Base-by-base conservation (phyloP, 2,888 invertebrate species). In the Eretmocerus hayati region DNA sequence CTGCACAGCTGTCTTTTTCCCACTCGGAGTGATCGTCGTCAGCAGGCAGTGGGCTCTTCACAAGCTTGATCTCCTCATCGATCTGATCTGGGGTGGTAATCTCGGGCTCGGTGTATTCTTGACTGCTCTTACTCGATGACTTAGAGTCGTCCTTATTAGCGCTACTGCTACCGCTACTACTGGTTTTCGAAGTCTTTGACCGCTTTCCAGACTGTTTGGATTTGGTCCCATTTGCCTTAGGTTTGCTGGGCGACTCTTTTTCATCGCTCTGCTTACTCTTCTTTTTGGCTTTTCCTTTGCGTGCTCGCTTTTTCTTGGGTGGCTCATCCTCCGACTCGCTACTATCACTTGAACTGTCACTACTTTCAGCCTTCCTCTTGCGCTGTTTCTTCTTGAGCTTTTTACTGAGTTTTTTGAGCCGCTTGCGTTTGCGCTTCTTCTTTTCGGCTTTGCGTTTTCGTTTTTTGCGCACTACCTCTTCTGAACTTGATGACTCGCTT, bases 311-410 rank as follows among this genome's bases (percentile, higher is more conserved):
- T 19, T 35, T 26, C 16, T 50, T 55, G 33, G 55, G 55, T 16
- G 53, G 53, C 20, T 46, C 38, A 3, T 46, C 54, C 4, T 50
- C 51, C 19, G 50, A 59, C 8, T 67, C 62, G 1, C 64, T 66
- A n/a, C n/a, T n/a, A 20, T 67, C 66, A 4, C 62, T 64, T 33
- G 64, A 66, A 19, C 63, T 66, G 3, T 66, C 65, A 13, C 63
- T 64, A 0, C 59, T 63, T 0, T 61, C 48, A 58, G 62, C 39
- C 48, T 49, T 50, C 42, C 51, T 59, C 9, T 23, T 40, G n/a
- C 50, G 56, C 5, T 56, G 56, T 30, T 58, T 60, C 13, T 63
- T 64, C 39, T 65, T 70, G 19, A 61, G 66, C 20, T 60, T 61
- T 23, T 56, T 58, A 9, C 55, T 63, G 5, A 56, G 49, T 18